Evolutionary conservation across 2,888 invertebrate genomes (phyloP).

Genomic region (Epinotia ramella): DNA sequence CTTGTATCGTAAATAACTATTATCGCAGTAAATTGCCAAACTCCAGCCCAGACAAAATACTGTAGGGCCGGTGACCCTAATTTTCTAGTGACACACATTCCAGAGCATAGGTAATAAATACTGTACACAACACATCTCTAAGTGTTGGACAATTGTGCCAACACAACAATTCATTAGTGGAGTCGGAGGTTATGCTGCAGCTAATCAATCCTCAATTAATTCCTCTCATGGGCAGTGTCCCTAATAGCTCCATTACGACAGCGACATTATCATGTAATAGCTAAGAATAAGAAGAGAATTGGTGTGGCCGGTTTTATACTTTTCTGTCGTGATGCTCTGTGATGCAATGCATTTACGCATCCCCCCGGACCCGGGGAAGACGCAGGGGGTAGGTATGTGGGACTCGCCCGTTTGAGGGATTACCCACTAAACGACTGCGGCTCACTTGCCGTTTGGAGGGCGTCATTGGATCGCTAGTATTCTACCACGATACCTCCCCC

Average conservation of each 20-base stretch:
- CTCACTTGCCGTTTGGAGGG: too few species aligned
- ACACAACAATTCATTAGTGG: conserved; percentile 40
- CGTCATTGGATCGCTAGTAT: too few species aligned
- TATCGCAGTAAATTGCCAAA: background rate
- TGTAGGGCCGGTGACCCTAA: conserved; percentile 6
- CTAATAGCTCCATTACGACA: conserved; percentile 25
- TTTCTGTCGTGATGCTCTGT: too few species aligned
- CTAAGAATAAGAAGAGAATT: background rate
- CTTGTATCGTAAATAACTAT: too few species aligned
- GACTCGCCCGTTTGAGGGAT: too few species aligned
- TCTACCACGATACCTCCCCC: too few species aligned
- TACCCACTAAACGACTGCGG: too few species aligned
- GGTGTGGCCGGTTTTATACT: background rate
- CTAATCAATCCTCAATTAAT: conserved; percentile 51
- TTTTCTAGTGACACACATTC: conserved; percentile 17
- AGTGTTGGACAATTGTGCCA: conserved; percentile 35
- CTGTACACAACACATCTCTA: conserved; percentile 3
- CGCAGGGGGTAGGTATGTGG: too few species aligned
- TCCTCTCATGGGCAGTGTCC: conserved; percentile 31
- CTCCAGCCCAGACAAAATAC: conserved; percentile 2
- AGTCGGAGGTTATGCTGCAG: conserved; percentile 50
- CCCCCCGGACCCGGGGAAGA: too few species aligned
- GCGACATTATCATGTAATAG: background rate
- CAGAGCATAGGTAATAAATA: conserved; percentile 21
- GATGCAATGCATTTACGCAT: too few species aligned